Conservation (phyloP, 37 sponge, comb jelly and placozoan species). For the Tethya wilhelma region DNA sequence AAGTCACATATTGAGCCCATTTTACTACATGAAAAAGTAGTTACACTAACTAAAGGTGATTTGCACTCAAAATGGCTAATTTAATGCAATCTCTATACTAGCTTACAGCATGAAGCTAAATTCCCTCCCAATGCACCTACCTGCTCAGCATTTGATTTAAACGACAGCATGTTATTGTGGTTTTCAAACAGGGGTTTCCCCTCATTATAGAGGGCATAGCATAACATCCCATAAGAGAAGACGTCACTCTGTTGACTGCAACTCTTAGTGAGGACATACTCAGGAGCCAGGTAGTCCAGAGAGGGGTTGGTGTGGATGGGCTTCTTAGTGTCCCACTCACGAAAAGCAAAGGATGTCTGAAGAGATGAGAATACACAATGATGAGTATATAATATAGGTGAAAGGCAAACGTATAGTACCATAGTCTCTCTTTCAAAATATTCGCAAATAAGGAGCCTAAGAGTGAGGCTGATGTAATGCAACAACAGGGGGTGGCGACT, state of each 20-base stretch:
- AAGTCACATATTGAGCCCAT: no score
- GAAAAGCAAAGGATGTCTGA: slow-evolving; percentile 43
- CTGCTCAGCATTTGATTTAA: slow-evolving; percentile 72
- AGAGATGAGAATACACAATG: background rate
- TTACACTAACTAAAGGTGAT: background rate
- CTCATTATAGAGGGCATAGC: slow-evolving; percentile 65
- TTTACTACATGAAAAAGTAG: no score
- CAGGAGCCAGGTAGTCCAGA: slow-evolving; percentile 86
- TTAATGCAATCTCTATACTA: no score
- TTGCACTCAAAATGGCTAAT: no score
- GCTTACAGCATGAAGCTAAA: no score
- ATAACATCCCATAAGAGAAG: slow-evolving; percentile 78
- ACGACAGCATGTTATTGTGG: slow-evolving; percentile 65
- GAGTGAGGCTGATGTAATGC: background rate
- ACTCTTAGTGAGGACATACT: slow-evolving; percentile 52
- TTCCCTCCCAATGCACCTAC: slow-evolving; percentile 39
- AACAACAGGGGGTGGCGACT: no score
- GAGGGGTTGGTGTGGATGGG: slow-evolving; percentile 55
- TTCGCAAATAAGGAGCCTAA: background rate
- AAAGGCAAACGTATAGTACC: background rate
- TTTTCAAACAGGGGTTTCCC: slow-evolving; percentile 67
- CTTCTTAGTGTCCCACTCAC: slow-evolving; percentile 48
- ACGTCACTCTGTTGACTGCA: slow-evolving; percentile 56
- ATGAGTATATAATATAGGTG: background rate
- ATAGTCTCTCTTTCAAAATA: no score